Evolutionary conservation across 2,113 vertebrate genomes (phyloP).

Genomic region (Trichechus manatus): DNA sequence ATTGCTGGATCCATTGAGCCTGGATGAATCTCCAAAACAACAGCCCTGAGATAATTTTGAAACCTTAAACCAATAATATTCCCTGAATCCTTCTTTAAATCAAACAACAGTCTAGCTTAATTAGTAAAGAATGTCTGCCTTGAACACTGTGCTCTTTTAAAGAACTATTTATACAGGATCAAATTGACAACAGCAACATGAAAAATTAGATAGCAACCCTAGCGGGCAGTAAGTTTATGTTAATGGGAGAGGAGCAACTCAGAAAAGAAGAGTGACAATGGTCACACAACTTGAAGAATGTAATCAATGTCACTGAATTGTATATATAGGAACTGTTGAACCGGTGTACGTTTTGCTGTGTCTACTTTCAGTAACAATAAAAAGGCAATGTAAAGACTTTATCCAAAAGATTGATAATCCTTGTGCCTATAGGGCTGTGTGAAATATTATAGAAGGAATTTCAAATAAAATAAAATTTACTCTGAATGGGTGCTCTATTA

Average conservation of each 20-base stretch:
- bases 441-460: slow-evolving; percentile 59
- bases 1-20: background rate
- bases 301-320: background rate
- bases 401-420: slow-evolving; percentile 11
- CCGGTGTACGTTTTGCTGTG: background rate
- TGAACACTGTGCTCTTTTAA: background rate
- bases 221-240: background rate
- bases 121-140: background rate
- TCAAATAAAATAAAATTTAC: background rate
- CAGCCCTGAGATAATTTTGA: background rate
- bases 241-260: background rate
- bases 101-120: background rate
- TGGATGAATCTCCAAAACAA: background rate
- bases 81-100: background rate
- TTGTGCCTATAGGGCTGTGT: background rate
- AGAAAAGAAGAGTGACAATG: background rate
- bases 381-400: slow-evolving; percentile 25
- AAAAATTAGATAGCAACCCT: background rate
- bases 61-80: background rate
- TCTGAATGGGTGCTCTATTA: slow-evolving; percentile 79
- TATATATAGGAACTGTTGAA: background rate
- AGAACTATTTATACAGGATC: background rate
- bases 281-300: background rate
- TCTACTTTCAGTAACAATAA: background rate
- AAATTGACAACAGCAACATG: background rate